Evolutionary conservation across 2,797 vertebrate genomes (phyloP).

Genomic region (Macrochelys suwanniensis): DNA sequence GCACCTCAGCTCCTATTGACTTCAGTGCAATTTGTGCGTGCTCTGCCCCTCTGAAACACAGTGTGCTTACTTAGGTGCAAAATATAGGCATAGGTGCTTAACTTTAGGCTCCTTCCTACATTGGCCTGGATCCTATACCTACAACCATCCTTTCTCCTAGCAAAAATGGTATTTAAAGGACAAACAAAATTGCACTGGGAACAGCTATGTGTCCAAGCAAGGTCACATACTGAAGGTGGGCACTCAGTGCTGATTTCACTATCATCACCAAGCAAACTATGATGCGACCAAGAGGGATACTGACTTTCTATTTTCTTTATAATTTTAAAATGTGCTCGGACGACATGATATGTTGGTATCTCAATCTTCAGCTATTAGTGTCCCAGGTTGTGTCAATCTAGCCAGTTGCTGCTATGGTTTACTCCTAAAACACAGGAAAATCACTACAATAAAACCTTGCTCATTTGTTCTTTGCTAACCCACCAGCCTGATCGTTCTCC

Average conservation of each 20-base stretch:
- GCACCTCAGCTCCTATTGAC: not conserved
- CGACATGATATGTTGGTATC: no score
- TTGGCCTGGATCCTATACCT: not conserved
- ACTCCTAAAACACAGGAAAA: not conserved
- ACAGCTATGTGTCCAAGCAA: not conserved
- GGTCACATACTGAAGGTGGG: not conserved
- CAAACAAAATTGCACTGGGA: not conserved
- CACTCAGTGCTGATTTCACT: not conserved
- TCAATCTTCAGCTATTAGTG: not conserved
- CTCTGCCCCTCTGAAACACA: not conserved
- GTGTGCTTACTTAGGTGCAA: not conserved
- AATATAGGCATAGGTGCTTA: not conserved
- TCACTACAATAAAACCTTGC: not conserved
- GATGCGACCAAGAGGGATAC: not conserved
- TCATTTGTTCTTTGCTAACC: not conserved
- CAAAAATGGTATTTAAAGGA: not conserved
- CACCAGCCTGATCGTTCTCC: not conserved
- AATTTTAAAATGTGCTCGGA: not conserved
- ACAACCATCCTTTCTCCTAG: not conserved
- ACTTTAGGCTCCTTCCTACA: not conserved
- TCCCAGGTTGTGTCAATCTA: not conserved
- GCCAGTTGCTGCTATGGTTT: not conserved
- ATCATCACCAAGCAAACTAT: no score
- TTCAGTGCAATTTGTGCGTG: accelerated
- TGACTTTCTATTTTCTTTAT: not conserved